Conservation (phyloP, 2,797 vertebrate species). For the Enteromius viviparus region DNA sequence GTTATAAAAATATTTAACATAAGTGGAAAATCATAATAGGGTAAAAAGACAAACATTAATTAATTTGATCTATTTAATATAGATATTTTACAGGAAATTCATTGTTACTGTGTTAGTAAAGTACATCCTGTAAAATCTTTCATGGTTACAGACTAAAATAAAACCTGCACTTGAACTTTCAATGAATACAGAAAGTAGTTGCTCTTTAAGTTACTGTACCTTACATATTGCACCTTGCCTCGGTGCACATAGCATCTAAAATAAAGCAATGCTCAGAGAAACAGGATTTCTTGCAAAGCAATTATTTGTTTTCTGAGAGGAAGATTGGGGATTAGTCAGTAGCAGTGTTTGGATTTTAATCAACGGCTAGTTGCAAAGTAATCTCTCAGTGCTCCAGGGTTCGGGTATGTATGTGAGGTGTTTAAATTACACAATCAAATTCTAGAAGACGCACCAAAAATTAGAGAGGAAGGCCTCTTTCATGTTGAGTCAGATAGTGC, state of each 20-base stretch:
- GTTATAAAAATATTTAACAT: background rate
- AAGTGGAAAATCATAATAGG: background rate
- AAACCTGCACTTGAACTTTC: no score
- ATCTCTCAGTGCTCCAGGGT: conserved; percentile 33
- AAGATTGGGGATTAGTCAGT: conserved; percentile 53
- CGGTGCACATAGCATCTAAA: conserved; percentile 15
- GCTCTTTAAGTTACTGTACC: background rate
- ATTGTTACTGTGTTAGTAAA: background rate
- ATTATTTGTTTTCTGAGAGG: conserved; percentile 35
- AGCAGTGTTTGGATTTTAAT: conserved; percentile 53
- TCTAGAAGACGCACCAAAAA: conserved; percentile 15
- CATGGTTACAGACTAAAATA: background rate
- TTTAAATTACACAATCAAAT: conserved; percentile 48
- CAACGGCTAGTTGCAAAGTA: conserved; percentile 44
- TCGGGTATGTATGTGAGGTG: conserved; percentile 30
- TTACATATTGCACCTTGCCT: background rate
- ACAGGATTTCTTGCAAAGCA: conserved; percentile 41
- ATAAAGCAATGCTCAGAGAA: background rate
- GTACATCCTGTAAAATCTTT: background rate
- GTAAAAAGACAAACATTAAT: background rate
- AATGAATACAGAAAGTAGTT: background rate
- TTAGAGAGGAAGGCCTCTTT: conserved; percentile 31
- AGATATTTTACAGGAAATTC: background rate
- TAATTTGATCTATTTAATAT: background rate
- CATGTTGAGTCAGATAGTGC: conserved; percentile 42